A percentile compares a stretch with the other conserved stretches of the same genome.
phyloP scores from a whole-genome alignment of 2,888 invertebrate species.

The Sthenelais limicola region DNA sequence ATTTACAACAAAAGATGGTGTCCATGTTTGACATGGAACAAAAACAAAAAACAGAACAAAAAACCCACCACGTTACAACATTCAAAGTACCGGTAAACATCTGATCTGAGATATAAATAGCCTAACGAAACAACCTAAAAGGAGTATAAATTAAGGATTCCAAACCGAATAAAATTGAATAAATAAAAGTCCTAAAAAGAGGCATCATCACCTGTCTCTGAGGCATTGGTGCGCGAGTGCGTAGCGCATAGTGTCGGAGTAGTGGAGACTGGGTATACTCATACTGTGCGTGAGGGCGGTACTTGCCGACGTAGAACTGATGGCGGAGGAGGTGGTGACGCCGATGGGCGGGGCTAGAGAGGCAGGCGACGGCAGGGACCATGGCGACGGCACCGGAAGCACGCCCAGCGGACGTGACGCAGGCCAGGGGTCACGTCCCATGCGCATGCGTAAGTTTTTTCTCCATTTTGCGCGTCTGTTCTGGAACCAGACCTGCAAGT shows the following conservation, averaged over 20 bases:
- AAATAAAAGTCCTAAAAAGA: not conserved
- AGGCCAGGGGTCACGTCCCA: constrained; percentile 46
- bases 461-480: constrained; percentile 41
- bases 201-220: constrained; percentile 19
- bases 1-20: too few relatives aligned
- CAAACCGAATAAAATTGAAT: not conserved
- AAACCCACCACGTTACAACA: too few relatives aligned
- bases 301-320: not conserved
- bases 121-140: too few relatives aligned
- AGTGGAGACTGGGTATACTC: constrained; percentile 24
- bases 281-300: constrained; percentile 1
- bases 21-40: too few relatives aligned
- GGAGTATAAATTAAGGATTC: too few relatives aligned
- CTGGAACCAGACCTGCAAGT: constrained; percentile 40
- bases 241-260: constrained; percentile 40
- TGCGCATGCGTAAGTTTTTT: constrained; percentile 45
- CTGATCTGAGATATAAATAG: too few relatives aligned
- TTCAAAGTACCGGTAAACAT: too few relatives aligned
- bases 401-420: constrained; percentile 39
- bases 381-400: constrained; percentile 40
- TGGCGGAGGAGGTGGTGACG: not conserved
- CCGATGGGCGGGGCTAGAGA: constrained; percentile 19
- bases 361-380: constrained; percentile 33
- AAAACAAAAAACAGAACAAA: too few relatives aligned
- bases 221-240: constrained; percentile 39